phyloP scores from a whole-genome alignment of 2,888 invertebrate species.

The Achlya flavicornis region DNA sequence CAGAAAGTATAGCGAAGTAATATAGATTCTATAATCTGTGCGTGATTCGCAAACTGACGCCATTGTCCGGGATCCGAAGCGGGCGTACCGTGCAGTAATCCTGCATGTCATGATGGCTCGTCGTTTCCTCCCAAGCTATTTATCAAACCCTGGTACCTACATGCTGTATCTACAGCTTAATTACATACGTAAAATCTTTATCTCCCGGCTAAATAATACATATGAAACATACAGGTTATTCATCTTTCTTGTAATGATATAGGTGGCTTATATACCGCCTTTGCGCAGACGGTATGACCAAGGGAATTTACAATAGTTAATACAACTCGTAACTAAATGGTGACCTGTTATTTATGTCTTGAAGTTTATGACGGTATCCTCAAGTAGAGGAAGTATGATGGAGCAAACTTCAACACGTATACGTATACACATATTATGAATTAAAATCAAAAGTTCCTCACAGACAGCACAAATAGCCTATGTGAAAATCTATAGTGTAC shows the following conservation, averaged over 20 bases:
- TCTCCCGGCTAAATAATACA: background rate
- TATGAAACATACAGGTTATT: background rate
- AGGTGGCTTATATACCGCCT: no score
- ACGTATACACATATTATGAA: no score
- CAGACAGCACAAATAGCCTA: no score
- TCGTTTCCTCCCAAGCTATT: slow-evolving; percentile 1
- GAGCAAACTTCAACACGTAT: no score
- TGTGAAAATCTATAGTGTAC: no score
- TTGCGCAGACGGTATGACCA: no score
- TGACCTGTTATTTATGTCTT: no score
- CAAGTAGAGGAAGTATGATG: no score
- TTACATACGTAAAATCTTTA: slow-evolving; percentile 2
- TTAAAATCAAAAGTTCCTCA: no score
- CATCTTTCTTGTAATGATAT: background rate
- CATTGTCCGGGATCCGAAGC: slow-evolving; percentile 26
- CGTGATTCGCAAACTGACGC: slow-evolving; percentile 32
- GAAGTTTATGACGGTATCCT: no score
- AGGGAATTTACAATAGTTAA: no score
- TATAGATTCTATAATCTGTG: slow-evolving; percentile 26
- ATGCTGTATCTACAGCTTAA: background rate
- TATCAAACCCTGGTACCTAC: slow-evolving; percentile 1
- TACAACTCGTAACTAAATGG: no score
- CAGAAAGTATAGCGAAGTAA: slow-evolving; percentile 27
- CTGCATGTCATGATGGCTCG: slow-evolving; percentile 1
- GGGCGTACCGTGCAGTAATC: slow-evolving; percentile 15